Base-by-base conservation (phyloP, 2,888 invertebrate genomes). In the Tetropium fuscum region DNA sequence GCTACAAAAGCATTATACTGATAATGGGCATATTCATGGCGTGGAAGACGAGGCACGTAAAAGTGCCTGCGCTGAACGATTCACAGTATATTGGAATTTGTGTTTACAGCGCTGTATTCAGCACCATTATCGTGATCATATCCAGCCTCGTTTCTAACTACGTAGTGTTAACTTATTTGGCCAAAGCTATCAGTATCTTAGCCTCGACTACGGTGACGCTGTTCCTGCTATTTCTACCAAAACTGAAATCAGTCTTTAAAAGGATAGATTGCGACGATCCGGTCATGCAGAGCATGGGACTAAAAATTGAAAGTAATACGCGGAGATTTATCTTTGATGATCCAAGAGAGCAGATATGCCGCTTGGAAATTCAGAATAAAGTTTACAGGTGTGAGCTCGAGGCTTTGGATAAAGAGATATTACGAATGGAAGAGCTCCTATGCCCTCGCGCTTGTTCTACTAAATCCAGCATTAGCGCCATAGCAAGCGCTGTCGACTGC, bases 21-120 rank as follows among this genome's bases (percentile, higher is more conserved):
- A 87, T 95, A 20, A 94, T 95, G 60, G 96, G 95, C 0, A 92
- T 95, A 2, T 96, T 95, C 83, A 95, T 96, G 95, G 96, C 96
- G 0, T 96, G 96, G 96, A 95, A 95, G 83, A 97, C 96, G 6
- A 87, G 94, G 48, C 90, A 93, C 79, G 94, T 97, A 16, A 95
- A 95, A 83, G 94, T 96, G 71, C 92, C 94, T 8, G 94, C 93
- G 0, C 83, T 97, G 18, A 96, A 96, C 82, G 96, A 97, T 82
- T 95, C 95, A 3, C 93, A 95, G 78, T 95, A 95, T 81, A 96
- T 97, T 69, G 96, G 94, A 7, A 91, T 96, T 80, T 95, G 94
- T 71, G 95, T 96, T 0, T 96, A 97, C 78, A 94, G 91, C 47
- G 95, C 95, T 0, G 94, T 96, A 45, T 92, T 96, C 64, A 93